Base-by-base conservation (phyloP, 1,140 invertebrate genomes). In the Brachionus paranguensis region DNA sequence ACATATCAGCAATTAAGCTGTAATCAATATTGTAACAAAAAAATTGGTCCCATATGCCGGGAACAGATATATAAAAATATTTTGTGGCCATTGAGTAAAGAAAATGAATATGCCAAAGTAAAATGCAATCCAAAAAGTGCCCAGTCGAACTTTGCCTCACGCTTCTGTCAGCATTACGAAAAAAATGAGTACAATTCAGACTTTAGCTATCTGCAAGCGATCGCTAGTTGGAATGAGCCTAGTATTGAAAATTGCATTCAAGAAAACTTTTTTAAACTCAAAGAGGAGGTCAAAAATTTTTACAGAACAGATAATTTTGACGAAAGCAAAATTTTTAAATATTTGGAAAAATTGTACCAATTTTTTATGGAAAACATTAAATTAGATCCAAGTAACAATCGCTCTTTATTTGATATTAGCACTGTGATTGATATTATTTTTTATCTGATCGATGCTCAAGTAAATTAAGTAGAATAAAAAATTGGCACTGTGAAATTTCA, bases 11-110 rank as follows among this genome's bases (percentile, higher is more conserved):
- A 24, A 20, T 24, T 79, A 17, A 86, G 87, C 1, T 89, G 88
- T 85, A 88, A 89, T 84, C 87, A 87, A 50, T 86, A 88, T 64
- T 89, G 88, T 84, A 89, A 88, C 83, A 83, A 86, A 45, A 85
- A 68, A 72, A 85, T 85, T 87, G 89, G 89, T 79, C 88, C 88
- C 2, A 87, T 88, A 83, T 89, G 89, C 83, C 88, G 89, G 81
- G 86, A 86, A 84, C 87, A 89, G 60, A 88, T 86, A 29, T 86
- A 86, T 14, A 87, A 89, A 64, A 89, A 89, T 81, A 88, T 89
- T 20, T 50, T 83, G 17, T 89, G 89, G 89, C 83, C 78, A 2
- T 70, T 88, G 17, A 87, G 87, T 14, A 86, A 85, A 12, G 87
- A 88, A 7, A 79, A 87, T 5, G 12, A 55, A 37, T 41, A 85